Evolutionary conservation across 2,888 invertebrate species (phyloP), one percentile per base, ranked within the genome.

Genomic region (Ennomos fuscantarius): DNA sequence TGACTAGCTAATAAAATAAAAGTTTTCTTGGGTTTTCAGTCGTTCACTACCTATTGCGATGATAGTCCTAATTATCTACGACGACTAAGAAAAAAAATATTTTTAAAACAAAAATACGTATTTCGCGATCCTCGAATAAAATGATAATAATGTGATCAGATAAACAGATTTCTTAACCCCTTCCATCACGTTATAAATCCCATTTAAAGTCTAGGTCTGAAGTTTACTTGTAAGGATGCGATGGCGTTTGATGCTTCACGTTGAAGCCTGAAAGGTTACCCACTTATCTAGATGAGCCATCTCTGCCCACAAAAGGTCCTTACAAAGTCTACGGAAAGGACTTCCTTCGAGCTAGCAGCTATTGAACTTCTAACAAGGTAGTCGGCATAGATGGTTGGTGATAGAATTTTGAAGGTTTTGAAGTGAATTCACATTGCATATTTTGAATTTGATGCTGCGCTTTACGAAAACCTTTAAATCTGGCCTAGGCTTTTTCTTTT

Each of bases 271-370:
- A 87, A 88, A 86, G 88, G 80, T 75, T 76, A 78, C 78, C 83
- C 87, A 82, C 87, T 87, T 90, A 90, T 89, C 90, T 90, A 86
- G 87, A 90, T 89, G 89, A 90, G 81, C 83, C 81, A 89, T 90
- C 88, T 84, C 66, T 65, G 65, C 65, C 59, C 68, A 81, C 84
- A 84, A 84, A 87, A 77, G 61, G 68, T 68, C 76, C 78, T 77
- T 82, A 71, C 73, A 72, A 72, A 71, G 73, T 69, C 71, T 70
- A 60, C 62, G 64, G 61, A 78, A 79, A 82, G 79, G 76, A 74
- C 73, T 76, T 78, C 72, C 77, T 70, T 69, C 73, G 73, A 76
- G 75, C 72, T 69, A 62, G 64, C 62, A 45, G 58, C 69, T 73
- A 81, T 82, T 81, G 82, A 80, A 76, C 73, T 66, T 60, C 44